phyloP scores from a whole-genome alignment of 92 coral and sea anemone species.

The Palythoa heliodiscus region DNA sequence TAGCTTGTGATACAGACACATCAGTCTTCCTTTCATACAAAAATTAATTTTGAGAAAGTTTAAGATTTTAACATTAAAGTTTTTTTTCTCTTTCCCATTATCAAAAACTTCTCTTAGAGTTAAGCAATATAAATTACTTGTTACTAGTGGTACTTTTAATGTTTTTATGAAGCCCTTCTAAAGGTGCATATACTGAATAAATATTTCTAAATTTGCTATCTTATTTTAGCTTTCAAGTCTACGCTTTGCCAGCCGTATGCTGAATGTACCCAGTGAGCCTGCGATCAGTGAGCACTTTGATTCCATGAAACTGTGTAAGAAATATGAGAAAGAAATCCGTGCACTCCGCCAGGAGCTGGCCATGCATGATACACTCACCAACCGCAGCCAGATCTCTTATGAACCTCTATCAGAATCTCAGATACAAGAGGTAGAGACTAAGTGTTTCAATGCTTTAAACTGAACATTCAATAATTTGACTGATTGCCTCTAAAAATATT shows the following conservation, averaged over 20 bases:
- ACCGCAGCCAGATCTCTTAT: constrained; percentile 97
- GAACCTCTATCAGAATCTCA: constrained; percentile 95
- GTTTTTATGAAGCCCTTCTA: neutral
- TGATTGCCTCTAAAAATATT: no score
- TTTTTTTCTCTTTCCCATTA: no score
- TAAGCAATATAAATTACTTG: no score
- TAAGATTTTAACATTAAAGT: no score
- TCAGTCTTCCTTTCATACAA: no score
- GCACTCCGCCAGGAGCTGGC: constrained; percentile 89
- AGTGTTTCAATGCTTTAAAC: neutral
- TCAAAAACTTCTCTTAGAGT: no score
- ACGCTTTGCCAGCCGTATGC: constrained; percentile 95
- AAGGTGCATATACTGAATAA: neutral
- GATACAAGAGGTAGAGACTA: constrained; percentile 59
- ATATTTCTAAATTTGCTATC: neutral
- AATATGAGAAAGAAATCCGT: constrained; percentile 89
- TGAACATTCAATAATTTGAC: neutral
- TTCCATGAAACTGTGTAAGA: constrained; percentile 78
- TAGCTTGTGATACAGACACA: no score
- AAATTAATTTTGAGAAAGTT: no score
- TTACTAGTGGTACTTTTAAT: no score
- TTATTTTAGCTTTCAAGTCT: constrained; percentile 79
- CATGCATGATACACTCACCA: constrained; percentile 96
- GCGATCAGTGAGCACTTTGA: constrained; percentile 86
- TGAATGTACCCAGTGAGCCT: constrained; percentile 91